Evolutionary conservation across 37 sponge, comb jelly and placozoan genomes (phyloP), one percentile per base, ranked within the genome.

Genomic region (Theonella swinhoei): DNA sequence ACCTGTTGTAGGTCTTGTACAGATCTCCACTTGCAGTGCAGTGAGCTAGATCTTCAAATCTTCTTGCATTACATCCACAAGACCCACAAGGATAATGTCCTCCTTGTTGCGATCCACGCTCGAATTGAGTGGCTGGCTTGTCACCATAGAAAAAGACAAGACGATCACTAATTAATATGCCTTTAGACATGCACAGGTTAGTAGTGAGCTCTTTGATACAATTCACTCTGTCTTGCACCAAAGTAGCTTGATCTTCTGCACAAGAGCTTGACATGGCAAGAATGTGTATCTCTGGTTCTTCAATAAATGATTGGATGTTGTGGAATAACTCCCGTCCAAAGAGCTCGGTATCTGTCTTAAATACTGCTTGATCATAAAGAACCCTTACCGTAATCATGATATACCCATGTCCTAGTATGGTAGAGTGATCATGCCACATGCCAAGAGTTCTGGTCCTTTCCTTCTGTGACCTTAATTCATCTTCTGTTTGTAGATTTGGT

Each of bases 401-500:
- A 31, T 76, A 76, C 26, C 64, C 77, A 20, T 76, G 33, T 5
- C 77, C 77, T 8, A 78, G 78, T 38, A 78, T 78, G 4, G 23
- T n/a, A 4, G 78, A 78, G 35, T 78, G 78, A n/a, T 78, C 78
- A n/a, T 78, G 65, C 78, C 78, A 78, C 1, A 63, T 31, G 3
- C 22, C 62, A 26, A 74, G 41, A 47, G 59, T 74, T 31, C 77
- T 23, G 19, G 77, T 76, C 38, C 78, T 3, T 64, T 78, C 78
- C 34, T n/a, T n/a, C 4, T 2, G 28, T 36, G 24, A 1, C 63
- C n/a, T 32, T 64, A 78, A 63, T 4, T 34, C 34, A 8, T 78
- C 66, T 23, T 63, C 78, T 39, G 78, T 38, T 24, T 38, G 66
- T 8, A 60, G 41, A 17, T 4, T 20, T 63, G 78, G 78, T 64